A percentile compares a stretch with the other conserved stretches of the same genome.
Conservation (phyloP, 2,888 invertebrate species). For the Epistrophella euchroma region DNA sequence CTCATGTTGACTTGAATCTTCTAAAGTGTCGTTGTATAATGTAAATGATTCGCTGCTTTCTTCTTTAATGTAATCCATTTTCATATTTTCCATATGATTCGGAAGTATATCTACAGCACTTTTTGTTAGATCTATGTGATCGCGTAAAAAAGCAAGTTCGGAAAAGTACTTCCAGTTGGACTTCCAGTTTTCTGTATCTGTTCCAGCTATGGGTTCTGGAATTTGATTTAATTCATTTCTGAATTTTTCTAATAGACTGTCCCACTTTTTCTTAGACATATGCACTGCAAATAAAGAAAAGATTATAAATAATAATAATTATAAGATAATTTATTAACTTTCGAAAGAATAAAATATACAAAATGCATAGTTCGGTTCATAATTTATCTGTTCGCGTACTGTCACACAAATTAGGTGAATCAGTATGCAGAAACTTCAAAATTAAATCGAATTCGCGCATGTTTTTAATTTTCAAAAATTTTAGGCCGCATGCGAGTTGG, state of each 20-base stretch:
- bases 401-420: too few species aligned
- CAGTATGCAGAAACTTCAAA: too few species aligned
- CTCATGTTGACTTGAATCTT: neutral
- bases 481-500: too few species aligned
- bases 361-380: too few species aligned
- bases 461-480: too few species aligned
- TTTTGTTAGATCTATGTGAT: neutral
- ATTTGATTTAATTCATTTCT: neutral
- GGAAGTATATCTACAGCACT: too few species aligned
- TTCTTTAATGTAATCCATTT: constrained; percentile 1
- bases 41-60: constrained; percentile 7
- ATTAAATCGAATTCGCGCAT: too few species aligned
- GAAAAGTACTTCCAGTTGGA: constrained; percentile 1
- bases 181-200: neutral
- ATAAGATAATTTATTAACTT: too few species aligned
- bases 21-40: neutral
- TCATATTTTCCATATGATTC: neutral
- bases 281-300: neutral
- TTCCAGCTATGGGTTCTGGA: neutral
- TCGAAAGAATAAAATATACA: too few species aligned
- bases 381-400: too few species aligned
- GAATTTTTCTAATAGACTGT: neutral
- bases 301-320: too few species aligned
- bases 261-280: neutral
- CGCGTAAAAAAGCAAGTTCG: neutral